Percentiles rank a stretch among this genome's conserved stretches.
Conservation (phyloP, 2,888 invertebrate genomes). For the Acleris laterana region DNA sequence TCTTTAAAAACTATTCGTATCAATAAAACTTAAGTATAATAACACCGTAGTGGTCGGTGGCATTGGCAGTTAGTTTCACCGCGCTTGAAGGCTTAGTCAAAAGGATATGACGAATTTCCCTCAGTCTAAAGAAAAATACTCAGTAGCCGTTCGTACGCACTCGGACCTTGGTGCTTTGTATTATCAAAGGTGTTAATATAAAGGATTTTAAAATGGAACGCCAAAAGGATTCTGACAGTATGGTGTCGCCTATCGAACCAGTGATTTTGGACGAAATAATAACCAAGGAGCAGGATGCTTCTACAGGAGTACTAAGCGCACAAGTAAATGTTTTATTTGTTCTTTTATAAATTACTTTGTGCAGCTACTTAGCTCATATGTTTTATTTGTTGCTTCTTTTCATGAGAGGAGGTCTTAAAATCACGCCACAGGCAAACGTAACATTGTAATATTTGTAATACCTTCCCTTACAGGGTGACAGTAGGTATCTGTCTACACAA, state of each 20-base stretch:
- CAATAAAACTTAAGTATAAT: background rate
- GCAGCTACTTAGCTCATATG: background rate
- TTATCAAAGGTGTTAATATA: conserved; percentile 52
- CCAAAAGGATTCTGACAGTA: conserved; percentile 42
- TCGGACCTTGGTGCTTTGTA: background rate
- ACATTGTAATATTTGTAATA: too few species aligned
- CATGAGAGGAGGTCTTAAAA: too few species aligned
- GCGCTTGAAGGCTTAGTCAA: conserved; percentile 25
- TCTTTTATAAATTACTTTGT: background rate
- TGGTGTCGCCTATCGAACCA: conserved; percentile 24
- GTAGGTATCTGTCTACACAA: too few species aligned
- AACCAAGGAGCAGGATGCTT: conserved; percentile 55
- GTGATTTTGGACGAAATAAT: conserved; percentile 57
- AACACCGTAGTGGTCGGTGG: conserved; percentile 6
- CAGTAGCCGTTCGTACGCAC: conserved; percentile 11
- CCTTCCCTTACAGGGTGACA: too few species aligned
- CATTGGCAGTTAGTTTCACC: conserved; percentile 27
- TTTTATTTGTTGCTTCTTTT: too few species aligned
- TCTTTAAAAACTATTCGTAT: background rate
- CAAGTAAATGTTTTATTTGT: conserved; percentile 51
- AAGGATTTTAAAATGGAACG: conserved; percentile 49
- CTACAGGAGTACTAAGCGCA: conserved; percentile 60
- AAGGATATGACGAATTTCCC: conserved; percentile 60
- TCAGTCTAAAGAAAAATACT: conserved; percentile 45
- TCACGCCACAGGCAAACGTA: too few species aligned